A percentile compares a stretch with the other conserved stretches of the same genome.
These are phyloP conservation scores for Equus quagga DNA, from an alignment of 2,113 vertebrate species.

Conservation along the genomic window DNA sequence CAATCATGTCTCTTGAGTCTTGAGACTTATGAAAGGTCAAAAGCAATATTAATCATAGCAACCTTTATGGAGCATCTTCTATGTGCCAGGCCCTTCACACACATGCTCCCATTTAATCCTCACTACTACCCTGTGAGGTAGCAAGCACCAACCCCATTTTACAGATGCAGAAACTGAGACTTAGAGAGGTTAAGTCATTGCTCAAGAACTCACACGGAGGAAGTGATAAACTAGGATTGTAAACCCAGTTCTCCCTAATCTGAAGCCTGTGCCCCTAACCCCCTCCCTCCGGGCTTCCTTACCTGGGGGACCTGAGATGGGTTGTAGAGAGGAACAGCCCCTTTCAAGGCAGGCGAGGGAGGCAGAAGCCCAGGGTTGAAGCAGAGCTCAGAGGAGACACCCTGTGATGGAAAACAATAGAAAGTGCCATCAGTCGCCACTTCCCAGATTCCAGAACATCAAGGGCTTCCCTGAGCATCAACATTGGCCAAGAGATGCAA, in stretches of 20 bases:
- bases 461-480: neutral
- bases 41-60: neutral
- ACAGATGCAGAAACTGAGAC: neutral
- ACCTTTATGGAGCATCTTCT: neutral
- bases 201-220: neutral
- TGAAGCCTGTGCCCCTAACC: neutral
- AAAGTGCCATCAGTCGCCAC: neutral
- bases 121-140: neutral
- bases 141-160: neutral
- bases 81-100: neutral
- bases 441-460: neutral
- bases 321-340: constrained; percentile 85
- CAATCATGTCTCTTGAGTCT: neutral
- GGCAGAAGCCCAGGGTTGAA: neutral
- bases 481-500: neutral
- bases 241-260: neutral
- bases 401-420: constrained; percentile 9
- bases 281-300: neutral
- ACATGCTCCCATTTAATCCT: neutral
- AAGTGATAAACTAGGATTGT: neutral
- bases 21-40: neutral
- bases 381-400: neutral
- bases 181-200: neutral
- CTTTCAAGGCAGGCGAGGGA: neutral
- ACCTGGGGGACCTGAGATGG: constrained; percentile 86